Evolutionary conservation across 2,888 invertebrate genomes (phyloP).

Genomic region (Plebejus melissa): DNA sequence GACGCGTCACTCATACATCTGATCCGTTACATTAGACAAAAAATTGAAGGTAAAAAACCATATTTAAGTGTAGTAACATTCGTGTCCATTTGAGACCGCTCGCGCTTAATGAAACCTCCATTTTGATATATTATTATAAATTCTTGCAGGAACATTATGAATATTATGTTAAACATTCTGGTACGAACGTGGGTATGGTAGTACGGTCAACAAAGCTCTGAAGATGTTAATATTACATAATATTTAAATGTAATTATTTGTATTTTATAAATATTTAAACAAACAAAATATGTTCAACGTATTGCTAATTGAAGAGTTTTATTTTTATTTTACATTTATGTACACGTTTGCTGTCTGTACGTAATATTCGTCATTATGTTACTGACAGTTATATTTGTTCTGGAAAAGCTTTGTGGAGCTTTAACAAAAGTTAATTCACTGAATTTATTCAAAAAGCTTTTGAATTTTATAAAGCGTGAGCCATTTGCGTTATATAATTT

Average conservation of each 20-base stretch:
- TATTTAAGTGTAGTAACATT: background rate
- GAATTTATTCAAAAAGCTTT: conserved; percentile 8
- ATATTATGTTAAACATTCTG: conserved; percentile 4
- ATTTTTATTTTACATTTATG: background rate
- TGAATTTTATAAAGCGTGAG: background rate
- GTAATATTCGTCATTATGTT: background rate
- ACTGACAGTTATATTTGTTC: conserved; percentile 4
- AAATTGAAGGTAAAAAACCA: too few species aligned
- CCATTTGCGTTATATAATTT: background rate
- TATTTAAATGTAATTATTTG: too few species aligned
- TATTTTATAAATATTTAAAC: too few species aligned
- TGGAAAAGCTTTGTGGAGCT: background rate
- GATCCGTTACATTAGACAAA: too few species aligned
- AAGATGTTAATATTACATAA: too few species aligned
- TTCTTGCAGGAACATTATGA: background rate
- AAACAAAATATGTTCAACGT: too few species aligned
- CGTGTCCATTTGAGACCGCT: background rate
- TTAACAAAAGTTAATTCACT: conserved; percentile 13
- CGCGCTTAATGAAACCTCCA: background rate
- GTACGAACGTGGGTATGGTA: background rate
- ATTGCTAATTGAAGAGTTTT: too few species aligned
- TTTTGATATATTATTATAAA: conserved; percentile 1
- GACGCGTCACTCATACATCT: too few species aligned
- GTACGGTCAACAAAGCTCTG: background rate
- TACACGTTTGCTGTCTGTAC: background rate